Evolutionary conservation across 2,888 invertebrate genomes (phyloP), one percentile per base, ranked within the genome.

Genomic region (Miltochrista miniata): DNA sequence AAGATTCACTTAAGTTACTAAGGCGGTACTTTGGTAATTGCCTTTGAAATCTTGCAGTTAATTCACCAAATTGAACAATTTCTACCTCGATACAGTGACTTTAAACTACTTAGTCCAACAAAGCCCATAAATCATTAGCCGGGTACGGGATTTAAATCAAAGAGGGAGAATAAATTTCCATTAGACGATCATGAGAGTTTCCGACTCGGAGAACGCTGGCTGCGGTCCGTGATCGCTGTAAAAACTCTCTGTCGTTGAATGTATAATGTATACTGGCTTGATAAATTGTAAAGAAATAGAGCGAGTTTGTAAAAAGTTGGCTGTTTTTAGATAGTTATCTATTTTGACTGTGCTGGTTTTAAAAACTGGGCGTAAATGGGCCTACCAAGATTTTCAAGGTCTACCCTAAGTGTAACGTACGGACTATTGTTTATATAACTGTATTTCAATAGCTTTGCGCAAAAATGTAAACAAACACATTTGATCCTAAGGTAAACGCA

Each of bases 91-190:
- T 34, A 46, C n/a, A 47, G 48, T 43, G 45, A 45, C 36, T 36
- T 33, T 41, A 55, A 58, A 47, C 61, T 57, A 65, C 44, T 35
- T 35, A 53, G 52, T 56, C 56, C 58, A 65, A 64, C 61, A 53
- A 50, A 54, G 51, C 48, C 48, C 52, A 72, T 76, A 70, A 76
- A 76, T 75, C 77, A 72, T 68, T 63, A 55, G 40, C 44, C 50
- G 59, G 64, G 64, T 59, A 68, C 71, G 48, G 70, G 70, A 71
- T 74, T 76, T 69, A 71, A 76, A 75, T 74, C 74, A 74, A 71
- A 74, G 67, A 66, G 61, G 56, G 68, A 61, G 69, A 75, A 77
- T 79, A 79, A 75, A 78, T 79, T 77, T 72, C 59, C 70, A 79
- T 80, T 77, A 78, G 58, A 57, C 59, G 68, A 68, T 71, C 72